A percentile compares a stretch with the other conserved stretches of the same genome.
Conservation (phyloP, 2,888 invertebrate species). For the Ceratothoa steindachneri region DNA sequence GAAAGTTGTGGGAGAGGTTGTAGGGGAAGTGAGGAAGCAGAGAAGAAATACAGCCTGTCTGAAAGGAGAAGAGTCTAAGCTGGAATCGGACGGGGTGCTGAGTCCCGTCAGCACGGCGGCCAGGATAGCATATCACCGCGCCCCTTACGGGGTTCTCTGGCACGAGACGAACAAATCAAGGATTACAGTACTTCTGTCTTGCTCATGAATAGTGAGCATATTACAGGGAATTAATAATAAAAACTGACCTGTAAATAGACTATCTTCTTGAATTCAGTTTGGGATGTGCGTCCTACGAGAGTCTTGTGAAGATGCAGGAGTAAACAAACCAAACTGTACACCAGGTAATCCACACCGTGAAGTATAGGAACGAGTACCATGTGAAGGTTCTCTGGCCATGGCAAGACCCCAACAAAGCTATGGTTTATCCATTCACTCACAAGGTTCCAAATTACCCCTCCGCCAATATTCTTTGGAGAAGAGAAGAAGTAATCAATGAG, state of each 20-base stretch:
- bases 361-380: constrained; percentile 1
- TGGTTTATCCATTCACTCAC: not conserved
- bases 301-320: not conserved
- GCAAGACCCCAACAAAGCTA: not conserved
- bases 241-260: not conserved
- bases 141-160: too few relatives aligned
- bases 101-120: too few relatives aligned
- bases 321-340: not conserved
- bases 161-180: too few relatives aligned
- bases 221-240: too few relatives aligned
- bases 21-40: too few relatives aligned
- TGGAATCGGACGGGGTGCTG: too few relatives aligned
- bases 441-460: not conserved
- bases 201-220: too few relatives aligned
- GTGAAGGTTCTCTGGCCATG: not conserved
- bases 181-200: too few relatives aligned
- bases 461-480: not conserved
- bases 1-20: too few relatives aligned
- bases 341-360: not conserved
- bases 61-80: too few relatives aligned
- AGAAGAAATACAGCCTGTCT: too few relatives aligned
- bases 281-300: not conserved
- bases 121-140: too few relatives aligned
- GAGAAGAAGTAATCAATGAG: not conserved
- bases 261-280: not conserved